Base-by-base conservation (phyloP, 2,113 vertebrate genomes). In the Tylochromis polylepis region DNA sequence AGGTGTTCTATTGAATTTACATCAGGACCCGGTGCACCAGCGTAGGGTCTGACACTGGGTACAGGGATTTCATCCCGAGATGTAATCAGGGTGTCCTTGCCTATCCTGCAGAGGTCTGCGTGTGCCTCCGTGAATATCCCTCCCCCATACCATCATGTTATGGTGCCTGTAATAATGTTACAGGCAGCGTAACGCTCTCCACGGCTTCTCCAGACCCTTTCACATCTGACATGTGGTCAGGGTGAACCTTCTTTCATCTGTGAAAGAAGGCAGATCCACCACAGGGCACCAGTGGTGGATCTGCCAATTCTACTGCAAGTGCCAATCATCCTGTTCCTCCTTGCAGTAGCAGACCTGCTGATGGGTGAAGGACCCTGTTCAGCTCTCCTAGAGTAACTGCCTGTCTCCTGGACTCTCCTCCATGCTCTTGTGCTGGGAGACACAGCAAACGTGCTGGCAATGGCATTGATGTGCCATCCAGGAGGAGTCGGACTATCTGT, bases 251-350 rank as follows among this genome's bases (percentile, higher is more conserved):
- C 29, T 62, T 34, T 34, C 16, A 11, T 1, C 29, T 34, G 29
- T 62, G 59, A 31, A 18, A 60, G n/a, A n/a, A 5, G 3, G 31
- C 31, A 3, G 3, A 31, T 31, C 31, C 5, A 60, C 11, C 59
- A 34, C 31, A 36, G 31, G 31, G 31, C 31, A 31, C 31, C 31
- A 31, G 31, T 31, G 58, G 8, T 60, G 29, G 29, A 0, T 20
- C 18, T 36, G 18, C 31, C 31, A 60, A 0, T 0, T 34, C 58
- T 58, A 5, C 15, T 6, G 24, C 57, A 18, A 5, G 2, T 2
- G 15, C 27, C 58, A 60, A 9, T 60, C 9, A 34, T 60, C 29
- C 58, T 5, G 1, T 11, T 60, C 2, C 27, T 60, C 29, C 20
- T 18, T 60, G 58, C 29, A 60, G 58, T 34, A 60, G 58, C 29